These are phyloP conservation scores for Aythya baeri DNA, from an alignment of 2,113 vertebrate genomes.

Conservation along the genomic window DNA sequence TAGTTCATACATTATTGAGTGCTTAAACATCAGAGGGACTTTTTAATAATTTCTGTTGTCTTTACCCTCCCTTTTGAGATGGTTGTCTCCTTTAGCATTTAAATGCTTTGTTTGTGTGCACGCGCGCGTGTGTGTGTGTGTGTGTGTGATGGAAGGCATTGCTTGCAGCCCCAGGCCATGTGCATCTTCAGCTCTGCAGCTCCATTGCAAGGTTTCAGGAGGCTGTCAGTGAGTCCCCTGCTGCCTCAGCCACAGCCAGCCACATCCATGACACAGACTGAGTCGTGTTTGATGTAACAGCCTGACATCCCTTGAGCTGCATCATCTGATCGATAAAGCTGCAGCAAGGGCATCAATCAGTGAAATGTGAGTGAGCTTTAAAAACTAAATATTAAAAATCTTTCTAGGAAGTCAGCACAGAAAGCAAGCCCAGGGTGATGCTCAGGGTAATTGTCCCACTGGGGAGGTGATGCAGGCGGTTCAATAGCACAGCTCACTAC, in stretches of 20 bases:
- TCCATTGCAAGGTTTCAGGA: background rate
- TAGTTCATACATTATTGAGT: background rate
- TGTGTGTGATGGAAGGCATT: background rate
- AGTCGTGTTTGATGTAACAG: background rate
- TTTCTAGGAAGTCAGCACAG: background rate
- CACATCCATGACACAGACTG: background rate
- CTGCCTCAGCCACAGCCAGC: background rate
- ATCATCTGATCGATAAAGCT: background rate
- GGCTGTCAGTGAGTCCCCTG: background rate
- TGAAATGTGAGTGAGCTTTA: background rate
- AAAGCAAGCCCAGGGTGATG: background rate
- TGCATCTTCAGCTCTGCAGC: fast-evolving
- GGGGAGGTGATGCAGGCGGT: background rate
- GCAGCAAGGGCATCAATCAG: background rate
- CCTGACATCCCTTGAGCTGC: background rate
- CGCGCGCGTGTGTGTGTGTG: too few species aligned
- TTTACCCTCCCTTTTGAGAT: background rate
- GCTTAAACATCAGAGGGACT: background rate
- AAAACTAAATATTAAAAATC: background rate
- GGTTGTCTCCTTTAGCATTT: background rate
- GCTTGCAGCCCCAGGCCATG: background rate
- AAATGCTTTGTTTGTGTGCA: background rate
- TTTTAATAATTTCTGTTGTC: background rate
- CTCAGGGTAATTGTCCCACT: background rate
- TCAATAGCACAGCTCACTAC: background rate